These are phyloP conservation scores for Nebria salina DNA, from an alignment of 2,888 invertebrate genomes.

Conservation along the genomic window DNA sequence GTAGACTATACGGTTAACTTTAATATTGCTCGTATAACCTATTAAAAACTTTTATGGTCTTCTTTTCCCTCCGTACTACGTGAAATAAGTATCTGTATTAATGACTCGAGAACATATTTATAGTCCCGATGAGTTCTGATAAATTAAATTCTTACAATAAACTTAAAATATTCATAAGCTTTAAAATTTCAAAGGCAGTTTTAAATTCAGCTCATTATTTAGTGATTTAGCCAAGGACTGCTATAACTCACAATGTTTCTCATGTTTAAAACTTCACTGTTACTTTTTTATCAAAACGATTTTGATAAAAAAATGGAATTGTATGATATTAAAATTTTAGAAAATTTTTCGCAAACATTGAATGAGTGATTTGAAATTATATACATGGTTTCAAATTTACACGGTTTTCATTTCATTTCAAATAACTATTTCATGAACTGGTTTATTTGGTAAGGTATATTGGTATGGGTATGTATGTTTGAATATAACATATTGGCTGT, in stretches of 20 bases:
- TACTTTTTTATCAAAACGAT: too few species aligned
- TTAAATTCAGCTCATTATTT: too few species aligned
- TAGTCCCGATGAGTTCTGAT: neutral
- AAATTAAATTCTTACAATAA: neutral
- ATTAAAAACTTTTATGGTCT: constrained; percentile 12
- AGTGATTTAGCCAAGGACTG: too few species aligned
- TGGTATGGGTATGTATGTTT: neutral
- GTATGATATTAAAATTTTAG: neutral
- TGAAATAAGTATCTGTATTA: neutral
- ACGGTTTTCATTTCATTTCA: neutral
- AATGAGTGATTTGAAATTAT: neutral
- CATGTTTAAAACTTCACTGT: too few species aligned
- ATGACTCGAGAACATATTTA: neutral
- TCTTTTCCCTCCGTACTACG: neutral
- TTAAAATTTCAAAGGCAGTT: neutral
- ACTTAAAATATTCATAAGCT: neutral
- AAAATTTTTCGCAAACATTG: neutral
- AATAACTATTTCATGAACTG: neutral
- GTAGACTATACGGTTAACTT: neutral
- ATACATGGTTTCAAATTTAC: neutral
- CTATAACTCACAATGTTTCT: too few species aligned
- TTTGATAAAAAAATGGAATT: too few species aligned
- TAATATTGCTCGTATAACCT: constrained; percentile 11
- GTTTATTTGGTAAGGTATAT: neutral
- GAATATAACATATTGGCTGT: neutral